Base-by-base conservation (phyloP, 2,113 vertebrate genomes). In the Sclerurus mexicanus region DNA sequence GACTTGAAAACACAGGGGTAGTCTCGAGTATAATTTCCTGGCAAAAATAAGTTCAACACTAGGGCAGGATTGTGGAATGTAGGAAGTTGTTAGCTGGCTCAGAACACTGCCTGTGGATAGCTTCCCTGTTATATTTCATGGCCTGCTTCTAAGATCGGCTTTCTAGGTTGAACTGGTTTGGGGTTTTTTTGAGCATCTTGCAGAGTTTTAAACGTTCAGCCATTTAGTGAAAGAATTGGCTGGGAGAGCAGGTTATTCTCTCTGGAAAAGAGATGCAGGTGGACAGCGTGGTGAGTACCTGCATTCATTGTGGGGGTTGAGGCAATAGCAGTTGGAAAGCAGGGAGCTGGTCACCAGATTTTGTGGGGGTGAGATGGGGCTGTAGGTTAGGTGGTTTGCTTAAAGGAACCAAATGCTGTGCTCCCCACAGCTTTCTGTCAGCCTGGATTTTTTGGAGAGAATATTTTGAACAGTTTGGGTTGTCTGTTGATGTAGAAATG, bases 241-340 rank as follows among this genome's bases (percentile, higher is more conserved):
- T 49, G 10, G 60, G 56, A 77, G 46, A 49, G 46, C 9, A 35
- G 42, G 24, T 27, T 60, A 9, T 77, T 47, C 14, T 47, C 20
- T 77, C 50, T 86, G 64, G 35, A 49, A 42, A 7, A 60, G 24
- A 66, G 37, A 9, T 89, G 23, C 22, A 62, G 40, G 16, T 22
- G 0, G 3, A 17, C 20, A 42, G 28, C 1, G 0, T 21, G 21
- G 13, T 13, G 21, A 42, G 37, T n/a, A 21, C 24, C 28, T 91
- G 59, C 7, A 4, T 53, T 85, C 2, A 0, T 46, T 24, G 4
- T 2, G 14, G 50, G 40, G 20, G 6, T 20, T 66, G 80, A 74
- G 72, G 44, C 30, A 25, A 9, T 9, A 40, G 53, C 24, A 78
- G 17, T 1, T 49, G 53, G 42, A n/a, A 25, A 77, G 39, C 44